Evolutionary conservation across 53 echinoderm and acorn worm species (phyloP), one percentile per base, ranked within the genome.

Genomic region (Stichopus horrens): DNA sequence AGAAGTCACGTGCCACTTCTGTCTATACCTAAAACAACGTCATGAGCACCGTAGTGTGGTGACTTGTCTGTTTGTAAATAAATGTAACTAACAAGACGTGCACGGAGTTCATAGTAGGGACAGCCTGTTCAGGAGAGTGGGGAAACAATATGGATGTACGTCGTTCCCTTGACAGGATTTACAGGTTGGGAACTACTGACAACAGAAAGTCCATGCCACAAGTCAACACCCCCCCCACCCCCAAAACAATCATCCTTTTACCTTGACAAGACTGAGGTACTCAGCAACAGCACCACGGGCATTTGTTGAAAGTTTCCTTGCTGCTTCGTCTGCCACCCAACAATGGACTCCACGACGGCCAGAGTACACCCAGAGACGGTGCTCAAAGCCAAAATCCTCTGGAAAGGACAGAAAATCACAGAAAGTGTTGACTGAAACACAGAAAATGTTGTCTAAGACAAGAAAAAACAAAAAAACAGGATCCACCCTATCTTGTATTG

Each of bases 311-410:
- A 98, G 92, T 59, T 96, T 98, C 83, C 98, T 91, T 7, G 98
- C 98, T 0, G 95, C 90, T 67, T 94, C 94, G 58, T 98, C 98
- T 55, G 93, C 96, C 9, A 98, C 94, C 98, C 98, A 98, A 55
- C 98, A 98, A 93, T 98, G 98, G 53, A 98, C 98, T 55, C 95
- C 95, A 23, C 87, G 74, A 14, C 98, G 94, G 73, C 98, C 98
- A 9, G 98, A 98, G 76, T 98, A 98, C 1, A 98, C 98, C 95
- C 95, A 98, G 76, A 98, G 76, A 58, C 93, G 93, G 74, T 98
- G 98, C 22, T 98, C 96, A 88, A 98, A 98, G 19, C 98, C 98
- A 96, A 98, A 98, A 82, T 98, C 98, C 37, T 98, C 98, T 98
- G 90, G 77, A 84, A 56, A 71, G 79, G 37, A 7, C 16, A 19